Evolutionary conservation across 2,113 vertebrate genomes (phyloP), one percentile per base, ranked within the genome.

Genomic region (Addax nasomaculatus): DNA sequence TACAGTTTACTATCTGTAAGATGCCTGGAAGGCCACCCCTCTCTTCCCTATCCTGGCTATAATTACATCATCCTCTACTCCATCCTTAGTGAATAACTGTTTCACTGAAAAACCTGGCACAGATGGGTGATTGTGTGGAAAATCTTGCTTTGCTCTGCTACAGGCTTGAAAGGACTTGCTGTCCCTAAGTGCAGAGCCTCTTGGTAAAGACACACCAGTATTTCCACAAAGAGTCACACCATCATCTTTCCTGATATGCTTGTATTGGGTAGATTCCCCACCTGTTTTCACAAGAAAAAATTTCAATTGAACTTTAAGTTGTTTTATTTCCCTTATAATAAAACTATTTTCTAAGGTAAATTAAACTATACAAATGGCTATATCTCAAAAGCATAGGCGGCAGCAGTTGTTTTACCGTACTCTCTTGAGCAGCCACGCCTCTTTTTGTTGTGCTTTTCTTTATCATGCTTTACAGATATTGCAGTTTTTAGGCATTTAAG

Each of bases 311-410:
- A 67, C 17, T 36, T 70, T 94, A 53, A 55, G 16, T 33, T 55
- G 62, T 39, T 90, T 43, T 23, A 53, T 47, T 92, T 92, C 83
- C 79, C 36, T 88, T 79, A 39, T n/a, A 89, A 81, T 85, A 10
- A 90, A 88, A 27, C 88, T 73, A 76, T 73, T 92, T 70, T 67
- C 53, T 49, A 85, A 67, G 8, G 29, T 47, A 92, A 76, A 95
- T 45, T 30, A 70, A 91, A 57, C 58, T 67, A 85, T 33, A 47
- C 16, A 76, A 45, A 21, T 83, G 84, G 15, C 25, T 73, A 4
- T 17, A 36, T 67, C 29, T 78, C 45, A 73, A 51, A 49, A 2
- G 5, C 30, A 0, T 9, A 81, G 36, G 33, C 1, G 64, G 79
- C 19, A 27, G 30, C 53, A 53, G 36, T 58, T 14, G 78, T 49